phyloP scores from a whole-genome alignment of 2,113 vertebrate genomes.

The Ciconia boyciana region DNA sequence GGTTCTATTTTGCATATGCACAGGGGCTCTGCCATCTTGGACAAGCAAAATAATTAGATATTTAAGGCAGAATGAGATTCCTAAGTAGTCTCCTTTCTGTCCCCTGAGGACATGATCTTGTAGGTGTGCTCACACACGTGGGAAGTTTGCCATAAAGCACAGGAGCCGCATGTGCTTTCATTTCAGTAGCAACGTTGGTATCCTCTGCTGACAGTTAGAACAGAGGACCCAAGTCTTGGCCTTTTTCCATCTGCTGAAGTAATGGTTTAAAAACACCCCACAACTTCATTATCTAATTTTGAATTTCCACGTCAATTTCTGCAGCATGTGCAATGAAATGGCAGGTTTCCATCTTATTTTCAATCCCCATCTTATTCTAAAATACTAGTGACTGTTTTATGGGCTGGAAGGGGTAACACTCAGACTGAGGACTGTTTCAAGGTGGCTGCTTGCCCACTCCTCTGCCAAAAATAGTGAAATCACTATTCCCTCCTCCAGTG shows the following conservation, averaged over 20 bases:
- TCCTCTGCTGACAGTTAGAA: background rate
- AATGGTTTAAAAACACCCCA: slow-evolving; percentile 1
- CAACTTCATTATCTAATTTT: slow-evolving; percentile 2
- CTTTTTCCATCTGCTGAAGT: slow-evolving; percentile 27
- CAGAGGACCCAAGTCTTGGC: background rate
- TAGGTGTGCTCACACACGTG: background rate
- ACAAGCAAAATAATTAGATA: background rate
- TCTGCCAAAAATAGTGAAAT: slow-evolving; percentile 46
- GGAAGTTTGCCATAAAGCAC: background rate
- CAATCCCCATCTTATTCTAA: background rate
- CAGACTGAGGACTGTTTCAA: background rate
- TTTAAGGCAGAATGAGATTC: background rate
- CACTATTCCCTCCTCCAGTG: background rate
- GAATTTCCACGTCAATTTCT: background rate
- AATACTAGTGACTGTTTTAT: slow-evolving; percentile 22
- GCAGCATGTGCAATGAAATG: slow-evolving; percentile 21
- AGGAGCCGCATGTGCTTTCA: fast-evolving
- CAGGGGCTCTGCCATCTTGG: background rate
- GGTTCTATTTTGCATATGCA: background rate
- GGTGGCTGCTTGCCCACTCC: slow-evolving; percentile 29
- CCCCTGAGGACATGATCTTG: background rate
- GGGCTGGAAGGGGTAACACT: background rate
- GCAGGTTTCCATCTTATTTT: slow-evolving; percentile 48
- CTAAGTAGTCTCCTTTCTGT: background rate
- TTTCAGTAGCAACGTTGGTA: background rate